phyloP scores from a whole-genome alignment of 2,797 vertebrate species.

The Pseudochaenichthys georgianus region DNA sequence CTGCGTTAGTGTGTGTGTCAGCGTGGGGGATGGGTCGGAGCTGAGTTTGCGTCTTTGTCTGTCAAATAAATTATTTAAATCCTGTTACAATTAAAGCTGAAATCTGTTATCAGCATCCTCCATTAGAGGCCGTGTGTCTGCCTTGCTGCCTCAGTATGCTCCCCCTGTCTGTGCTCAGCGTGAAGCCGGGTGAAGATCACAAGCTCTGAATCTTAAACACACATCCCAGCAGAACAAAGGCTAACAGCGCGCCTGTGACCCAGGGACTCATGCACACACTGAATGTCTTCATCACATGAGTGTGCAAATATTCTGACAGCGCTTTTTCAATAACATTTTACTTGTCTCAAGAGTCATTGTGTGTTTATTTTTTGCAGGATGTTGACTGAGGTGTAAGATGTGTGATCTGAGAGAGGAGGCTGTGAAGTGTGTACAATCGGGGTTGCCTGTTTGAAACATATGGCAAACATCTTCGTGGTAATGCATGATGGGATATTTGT shows the following conservation, averaged over 20 bases:
- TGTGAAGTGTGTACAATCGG: slow-evolving; percentile 6
- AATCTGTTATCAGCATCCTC: slow-evolving; percentile 81
- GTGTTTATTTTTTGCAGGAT: slow-evolving; percentile 29
- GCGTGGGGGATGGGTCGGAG: slow-evolving; percentile 46
- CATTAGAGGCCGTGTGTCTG: slow-evolving; percentile 62
- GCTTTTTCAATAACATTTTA: background rate
- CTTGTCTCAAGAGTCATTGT: background rate
- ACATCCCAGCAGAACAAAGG: slow-evolving; percentile 75
- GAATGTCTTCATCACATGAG: slow-evolving; percentile 48
- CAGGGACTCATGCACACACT: slow-evolving; percentile 4
- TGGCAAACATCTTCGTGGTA: background rate
- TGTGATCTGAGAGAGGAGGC: slow-evolving; percentile 6
- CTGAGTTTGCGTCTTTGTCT: slow-evolving; percentile 76
- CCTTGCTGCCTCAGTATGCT: slow-evolving; percentile 48
- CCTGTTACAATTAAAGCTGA: slow-evolving; percentile 82
- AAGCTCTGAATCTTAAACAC: slow-evolving; percentile 73
- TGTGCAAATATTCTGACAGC: slow-evolving; percentile 11
- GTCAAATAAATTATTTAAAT: slow-evolving; percentile 86
- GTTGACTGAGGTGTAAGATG: slow-evolving; percentile 4
- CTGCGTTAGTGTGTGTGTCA: slow-evolving; percentile 23
- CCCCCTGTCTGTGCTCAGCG: slow-evolving; percentile 49
- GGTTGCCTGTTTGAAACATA: slow-evolving; percentile 14
- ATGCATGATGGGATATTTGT: slow-evolving; percentile 42
- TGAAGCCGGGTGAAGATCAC: slow-evolving; percentile 71
- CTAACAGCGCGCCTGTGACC: slow-evolving; percentile 43